These are phyloP conservation scores for Oeneis ivallda DNA, from an alignment of 2,888 invertebrate genomes.

Conservation along the genomic window DNA sequence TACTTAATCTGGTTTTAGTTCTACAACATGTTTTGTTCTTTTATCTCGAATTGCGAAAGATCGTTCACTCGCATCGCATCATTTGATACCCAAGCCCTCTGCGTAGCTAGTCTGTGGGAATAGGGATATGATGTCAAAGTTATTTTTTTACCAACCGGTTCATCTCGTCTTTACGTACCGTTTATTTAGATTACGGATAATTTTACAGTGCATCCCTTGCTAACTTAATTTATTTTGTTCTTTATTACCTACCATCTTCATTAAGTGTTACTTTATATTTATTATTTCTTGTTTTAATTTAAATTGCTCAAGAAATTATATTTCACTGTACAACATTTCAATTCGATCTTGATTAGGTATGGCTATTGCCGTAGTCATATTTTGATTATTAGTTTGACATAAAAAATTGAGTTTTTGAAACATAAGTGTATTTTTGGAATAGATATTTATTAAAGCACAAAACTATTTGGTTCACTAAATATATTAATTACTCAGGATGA, in stretches of 20 bases:
- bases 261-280: background rate
- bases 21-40: constrained; percentile 40
- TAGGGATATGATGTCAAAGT: constrained; percentile 68
- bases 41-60: constrained; percentile 52
- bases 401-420: background rate
- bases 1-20: constrained; percentile 33
- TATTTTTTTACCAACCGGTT: constrained; percentile 47
- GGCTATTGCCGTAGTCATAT: background rate
- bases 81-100: constrained; percentile 54
- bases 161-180: constrained; percentile 49
- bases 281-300: background rate
- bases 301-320: background rate
- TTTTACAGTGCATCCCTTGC: constrained; percentile 26
- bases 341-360: background rate
- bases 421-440: background rate
- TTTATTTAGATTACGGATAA: constrained; percentile 56
- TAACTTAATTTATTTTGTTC: constrained; percentile 24
- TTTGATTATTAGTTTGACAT: background rate
- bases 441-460: background rate
- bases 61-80: constrained; percentile 61
- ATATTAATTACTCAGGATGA: too few relatives aligned
- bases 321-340: background rate
- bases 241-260: constrained; percentile 2
- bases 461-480: background rate
- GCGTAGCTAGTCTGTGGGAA: constrained; percentile 55